Base-by-base conservation (phyloP, 2,797 vertebrate genomes). In the Synanceia verrucosa region DNA sequence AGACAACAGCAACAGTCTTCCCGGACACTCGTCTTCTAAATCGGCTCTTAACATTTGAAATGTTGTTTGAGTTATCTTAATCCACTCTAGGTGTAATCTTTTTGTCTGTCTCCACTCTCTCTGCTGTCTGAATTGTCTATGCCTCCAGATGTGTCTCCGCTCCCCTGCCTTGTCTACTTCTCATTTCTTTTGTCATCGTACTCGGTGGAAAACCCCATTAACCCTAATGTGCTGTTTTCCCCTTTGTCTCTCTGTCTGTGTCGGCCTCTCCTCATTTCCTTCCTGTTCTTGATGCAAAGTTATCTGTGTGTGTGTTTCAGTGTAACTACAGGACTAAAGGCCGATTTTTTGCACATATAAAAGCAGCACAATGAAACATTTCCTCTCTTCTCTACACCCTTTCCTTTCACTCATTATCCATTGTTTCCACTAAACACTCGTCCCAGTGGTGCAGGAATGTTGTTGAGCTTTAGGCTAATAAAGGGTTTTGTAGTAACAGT, bases 151-250 rank as follows among this genome's bases (percentile, higher is more conserved):
- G 62, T 73, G 59, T 77, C 85, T 65, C 73, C 82, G 76, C 74
- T 70, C 62, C 41, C 79, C 53, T 11, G 51, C 52, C n/a, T 78
- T 69, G 83, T 60, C 68, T 65, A 46, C 39, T 77, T 81, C 53
- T 79, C 21, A 50, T 69, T 67, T 55, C 43, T 83, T 80, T 67
- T 86, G 61, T 80, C 47, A 79, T 87, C 87, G 86, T 76, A 85
- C 87, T 78, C 76, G 63, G 61, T 89, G 90, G 85, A 88, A 91
- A 88, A 66, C 81, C 89, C 84, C 85, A 11, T 14, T 73, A 67
- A 79, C 74, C 83, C 78, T 78, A 62, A 39, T 89, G 9, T 59
- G 31, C 55, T 62, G 64, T 78, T 79, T 65, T 59, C 64, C 81
- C 72, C 67, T 56, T 52, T 0, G 31, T 83, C 9, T 85, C 50